Evolutionary conservation across 2,888 invertebrate genomes (phyloP).

Genomic region (Drosophila neoperkinsi): DNA sequence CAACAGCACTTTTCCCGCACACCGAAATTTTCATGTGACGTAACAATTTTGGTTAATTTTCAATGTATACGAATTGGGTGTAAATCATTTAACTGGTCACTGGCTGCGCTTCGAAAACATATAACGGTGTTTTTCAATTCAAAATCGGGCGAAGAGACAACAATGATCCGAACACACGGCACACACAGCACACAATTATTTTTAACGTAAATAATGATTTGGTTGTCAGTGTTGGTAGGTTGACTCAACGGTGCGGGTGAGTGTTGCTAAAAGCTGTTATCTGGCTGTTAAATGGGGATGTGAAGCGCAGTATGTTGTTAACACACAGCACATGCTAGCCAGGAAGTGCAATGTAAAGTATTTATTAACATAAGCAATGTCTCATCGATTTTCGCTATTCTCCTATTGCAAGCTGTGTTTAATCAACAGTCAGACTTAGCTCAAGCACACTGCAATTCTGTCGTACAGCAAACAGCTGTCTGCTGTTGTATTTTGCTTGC

Average conservation of each 20-base stretch:
- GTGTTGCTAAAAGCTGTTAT: conserved; percentile 38
- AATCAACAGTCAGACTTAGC: neutral
- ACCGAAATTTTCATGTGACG: conserved; percentile 57
- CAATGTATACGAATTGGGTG: neutral
- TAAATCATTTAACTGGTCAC: conserved; percentile 13
- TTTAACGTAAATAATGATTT: conserved; percentile 61
- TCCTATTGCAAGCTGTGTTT: neutral
- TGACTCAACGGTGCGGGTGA: conserved; percentile 1
- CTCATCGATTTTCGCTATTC: neutral
- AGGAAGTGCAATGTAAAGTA: neutral
- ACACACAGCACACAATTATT: conserved; percentile 46
- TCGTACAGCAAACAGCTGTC: conserved; percentile 11
- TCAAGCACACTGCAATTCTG: neutral
- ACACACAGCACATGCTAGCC: neutral
- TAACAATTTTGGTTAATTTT: conserved; percentile 48
- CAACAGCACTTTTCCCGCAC: conserved; percentile 38
- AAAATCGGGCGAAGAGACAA: conserved; percentile 25
- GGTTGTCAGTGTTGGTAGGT: conserved; percentile 41
- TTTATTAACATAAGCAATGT: neutral
- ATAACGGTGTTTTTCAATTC: conserved; percentile 45
- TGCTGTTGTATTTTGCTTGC: neutral
- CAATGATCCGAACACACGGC: conserved; percentile 42
- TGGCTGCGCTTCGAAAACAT: conserved; percentile 14
- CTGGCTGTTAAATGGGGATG: neutral
- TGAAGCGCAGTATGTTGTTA: conserved; percentile 2